These are phyloP conservation scores for Archocentrus centrarchus DNA, from an alignment of 2,113 vertebrate genomes.

Conservation along the genomic window DNA sequence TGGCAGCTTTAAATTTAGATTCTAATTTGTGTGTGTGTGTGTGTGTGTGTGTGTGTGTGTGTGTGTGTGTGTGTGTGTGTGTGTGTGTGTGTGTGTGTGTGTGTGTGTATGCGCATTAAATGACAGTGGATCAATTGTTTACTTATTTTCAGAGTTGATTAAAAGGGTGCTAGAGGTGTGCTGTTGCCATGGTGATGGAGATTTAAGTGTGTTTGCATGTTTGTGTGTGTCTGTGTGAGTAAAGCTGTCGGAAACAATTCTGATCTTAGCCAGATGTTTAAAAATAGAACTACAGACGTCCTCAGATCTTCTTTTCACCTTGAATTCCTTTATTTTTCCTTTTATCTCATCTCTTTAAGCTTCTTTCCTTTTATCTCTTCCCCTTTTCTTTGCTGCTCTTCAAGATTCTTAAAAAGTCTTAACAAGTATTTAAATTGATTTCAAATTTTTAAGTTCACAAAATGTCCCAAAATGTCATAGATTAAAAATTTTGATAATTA, in stretches of 20 bases:
- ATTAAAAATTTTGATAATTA: no score
- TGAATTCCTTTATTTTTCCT: no score
- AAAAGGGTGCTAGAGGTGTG: constrained; percentile 48
- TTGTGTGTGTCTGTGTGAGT: constrained; percentile 13
- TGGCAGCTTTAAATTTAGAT: no score
- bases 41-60: background rate
- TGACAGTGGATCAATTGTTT: constrained; percentile 41
- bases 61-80: accelerated
- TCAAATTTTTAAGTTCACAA: no score
- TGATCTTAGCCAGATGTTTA: constrained; percentile 14
- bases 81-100: no score
- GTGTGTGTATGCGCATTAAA: background rate
- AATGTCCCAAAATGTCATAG: no score
- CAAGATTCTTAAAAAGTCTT: no score
- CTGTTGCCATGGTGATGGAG: constrained; percentile 57
- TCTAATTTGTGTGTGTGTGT: background rate
- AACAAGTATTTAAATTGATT: no score
- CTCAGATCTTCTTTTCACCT: no score
- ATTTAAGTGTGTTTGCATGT: constrained; percentile 31
- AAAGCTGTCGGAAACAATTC: constrained; percentile 17
- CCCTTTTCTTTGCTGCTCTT: no score
- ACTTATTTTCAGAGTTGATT: constrained; percentile 65
- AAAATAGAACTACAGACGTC: background rate
- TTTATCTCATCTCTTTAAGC: no score
- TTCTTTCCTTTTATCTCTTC: no score